These are phyloP conservation scores for Stratiomys singularior DNA, from an alignment of 2,888 invertebrate species.

Conservation along the genomic window DNA sequence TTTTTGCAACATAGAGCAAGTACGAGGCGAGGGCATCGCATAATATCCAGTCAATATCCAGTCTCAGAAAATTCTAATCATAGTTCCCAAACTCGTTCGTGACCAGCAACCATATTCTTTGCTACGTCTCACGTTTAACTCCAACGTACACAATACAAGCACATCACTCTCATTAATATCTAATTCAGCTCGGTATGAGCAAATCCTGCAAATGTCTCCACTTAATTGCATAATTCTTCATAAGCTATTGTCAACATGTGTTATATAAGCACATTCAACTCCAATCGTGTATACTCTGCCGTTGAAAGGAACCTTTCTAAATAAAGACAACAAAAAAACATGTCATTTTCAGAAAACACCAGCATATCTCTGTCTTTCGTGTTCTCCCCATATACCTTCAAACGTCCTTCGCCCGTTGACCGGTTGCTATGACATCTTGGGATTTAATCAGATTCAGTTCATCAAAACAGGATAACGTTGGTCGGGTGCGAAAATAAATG, in stretches of 20 bases:
- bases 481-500: neutral
- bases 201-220: neutral
- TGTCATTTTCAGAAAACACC: too few relatives aligned
- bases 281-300: too few relatives aligned
- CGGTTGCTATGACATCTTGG: neutral
- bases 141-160: neutral
- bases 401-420: neutral
- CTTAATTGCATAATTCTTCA: conserved; percentile 7
- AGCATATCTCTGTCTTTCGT: too few relatives aligned
- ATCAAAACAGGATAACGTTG: neutral
- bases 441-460: neutral
- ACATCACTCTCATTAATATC: neutral
- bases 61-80: too few relatives aligned
- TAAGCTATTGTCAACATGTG: neutral
- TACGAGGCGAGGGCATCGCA: too few relatives aligned
- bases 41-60: too few relatives aligned
- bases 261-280: neutral
- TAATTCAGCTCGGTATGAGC: neutral
- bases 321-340: too few relatives aligned
- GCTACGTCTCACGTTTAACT: neutral
- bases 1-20: too few relatives aligned
- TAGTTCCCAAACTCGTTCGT: too few relatives aligned
- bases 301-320: too few relatives aligned
- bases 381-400: too few relatives aligned
- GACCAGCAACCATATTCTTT: neutral